These are phyloP conservation scores for Catharus ustulatus DNA, from an alignment of 2,797 vertebrate species.

Conservation along the genomic window DNA sequence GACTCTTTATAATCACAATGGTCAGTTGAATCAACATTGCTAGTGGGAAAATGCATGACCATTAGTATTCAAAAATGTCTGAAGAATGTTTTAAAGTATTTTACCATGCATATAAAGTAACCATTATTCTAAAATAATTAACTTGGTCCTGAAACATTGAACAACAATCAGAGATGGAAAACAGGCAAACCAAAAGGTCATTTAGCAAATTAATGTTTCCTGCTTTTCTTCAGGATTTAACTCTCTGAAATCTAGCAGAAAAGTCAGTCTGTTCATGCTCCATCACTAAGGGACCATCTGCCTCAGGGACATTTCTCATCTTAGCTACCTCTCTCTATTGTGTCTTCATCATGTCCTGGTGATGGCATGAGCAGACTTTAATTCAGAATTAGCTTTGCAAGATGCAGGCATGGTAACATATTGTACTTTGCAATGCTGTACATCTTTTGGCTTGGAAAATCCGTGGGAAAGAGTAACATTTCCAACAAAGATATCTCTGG, in stretches of 20 bases:
- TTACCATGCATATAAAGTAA: background rate
- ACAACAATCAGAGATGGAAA: background rate
- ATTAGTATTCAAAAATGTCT: background rate
- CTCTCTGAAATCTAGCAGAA: background rate
- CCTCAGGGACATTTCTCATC: background rate
- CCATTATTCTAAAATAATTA: background rate
- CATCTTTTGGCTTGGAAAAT: background rate
- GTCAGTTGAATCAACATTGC: background rate
- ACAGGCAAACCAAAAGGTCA: background rate
- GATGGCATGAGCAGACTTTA: background rate
- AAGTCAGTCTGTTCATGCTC: background rate
- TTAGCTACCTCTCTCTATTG: background rate
- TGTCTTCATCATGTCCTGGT: background rate
- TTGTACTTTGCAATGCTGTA: background rate
- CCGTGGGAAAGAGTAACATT: background rate
- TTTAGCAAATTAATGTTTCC: background rate
- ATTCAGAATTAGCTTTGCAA: background rate
- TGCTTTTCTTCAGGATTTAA: background rate
- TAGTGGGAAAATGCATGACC: background rate
- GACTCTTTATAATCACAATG: background rate
- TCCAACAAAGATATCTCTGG: background rate
- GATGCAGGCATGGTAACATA: background rate
- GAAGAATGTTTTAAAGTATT: background rate
- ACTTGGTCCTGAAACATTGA: background rate
- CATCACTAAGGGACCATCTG: rapidly evolving